Percentiles rank a stretch among this genome's conserved stretches.
These are phyloP conservation scores for Nymphalis urticae DNA, from an alignment of 2,888 invertebrate genomes.

Conservation along the genomic window DNA sequence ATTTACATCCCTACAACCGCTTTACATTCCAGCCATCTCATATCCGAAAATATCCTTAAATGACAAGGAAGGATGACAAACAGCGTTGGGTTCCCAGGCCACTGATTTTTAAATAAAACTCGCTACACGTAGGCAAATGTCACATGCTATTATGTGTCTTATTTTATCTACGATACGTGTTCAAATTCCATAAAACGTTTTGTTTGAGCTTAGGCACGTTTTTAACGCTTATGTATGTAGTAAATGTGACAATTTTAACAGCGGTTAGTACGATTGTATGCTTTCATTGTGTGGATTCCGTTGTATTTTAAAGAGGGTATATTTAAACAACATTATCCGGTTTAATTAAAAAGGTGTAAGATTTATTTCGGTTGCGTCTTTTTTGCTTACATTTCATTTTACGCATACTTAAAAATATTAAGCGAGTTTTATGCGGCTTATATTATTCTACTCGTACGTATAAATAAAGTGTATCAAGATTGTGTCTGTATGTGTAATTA, in stretches of 20 bases:
- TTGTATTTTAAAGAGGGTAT: conserved; percentile 18
- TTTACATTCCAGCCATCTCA: conserved; percentile 32
- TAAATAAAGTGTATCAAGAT: background rate
- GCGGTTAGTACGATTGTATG: conserved; percentile 26
- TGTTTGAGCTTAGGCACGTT: conserved; percentile 36
- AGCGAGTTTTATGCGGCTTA: background rate
- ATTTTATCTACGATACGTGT: conserved; percentile 6
- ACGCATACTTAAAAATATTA: background rate
- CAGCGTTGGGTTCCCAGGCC: conserved; percentile 54
- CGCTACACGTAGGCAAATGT: conserved; percentile 3
- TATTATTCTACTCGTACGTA: background rate
- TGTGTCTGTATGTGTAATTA: background rate
- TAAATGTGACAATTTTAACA: conserved; percentile 36
- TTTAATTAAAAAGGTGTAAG: conserved; percentile 28
- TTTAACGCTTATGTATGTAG: conserved; percentile 36
- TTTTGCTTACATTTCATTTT: conserved; percentile 12
- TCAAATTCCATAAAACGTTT: conserved; percentile 24
- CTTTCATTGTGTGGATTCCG: conserved; percentile 23
- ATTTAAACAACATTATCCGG: conserved; percentile 22
- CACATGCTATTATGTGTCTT: conserved; percentile 21
- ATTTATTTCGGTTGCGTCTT: conserved; percentile 4
- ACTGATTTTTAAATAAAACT: conserved; percentile 51
- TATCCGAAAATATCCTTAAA: conserved; percentile 50
- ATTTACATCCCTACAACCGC: conserved; percentile 21
- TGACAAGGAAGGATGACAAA: conserved; percentile 60